A percentile compares a stretch with the other conserved stretches of the same genome.
Conservation (phyloP, 2,113 vertebrate genomes). For the Entelurus aequoreus region DNA sequence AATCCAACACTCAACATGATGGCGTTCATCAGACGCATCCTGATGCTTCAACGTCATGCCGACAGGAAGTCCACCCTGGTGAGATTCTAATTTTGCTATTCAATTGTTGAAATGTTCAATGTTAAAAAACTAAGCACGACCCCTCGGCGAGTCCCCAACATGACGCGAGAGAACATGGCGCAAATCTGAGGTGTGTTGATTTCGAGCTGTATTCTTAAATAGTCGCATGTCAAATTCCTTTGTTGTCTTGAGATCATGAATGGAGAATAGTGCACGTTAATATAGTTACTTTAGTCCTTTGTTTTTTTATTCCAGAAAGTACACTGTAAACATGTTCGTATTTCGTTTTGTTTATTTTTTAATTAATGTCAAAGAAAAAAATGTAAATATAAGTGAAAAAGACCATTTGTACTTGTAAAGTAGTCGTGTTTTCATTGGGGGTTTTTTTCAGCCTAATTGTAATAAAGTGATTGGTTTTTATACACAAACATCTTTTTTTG, state of each 20-base stretch:
- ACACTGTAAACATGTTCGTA: slow-evolving; percentile 74
- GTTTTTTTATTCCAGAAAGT: slow-evolving; percentile 58
- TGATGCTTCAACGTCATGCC: not conserved
- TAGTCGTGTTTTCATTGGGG: slow-evolving; percentile 79
- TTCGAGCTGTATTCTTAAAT: slow-evolving; percentile 58
- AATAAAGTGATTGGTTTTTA: slow-evolving; percentile 92
- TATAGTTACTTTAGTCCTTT: slow-evolving; percentile 44
- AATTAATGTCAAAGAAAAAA: slow-evolving; percentile 63
- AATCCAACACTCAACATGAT: slow-evolving; percentile 1
- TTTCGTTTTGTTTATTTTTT: slow-evolving; percentile 69
- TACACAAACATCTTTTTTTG: slow-evolving; percentile 57
- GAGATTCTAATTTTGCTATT: slow-evolving; percentile 16
- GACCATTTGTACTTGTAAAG: slow-evolving; percentile 86
- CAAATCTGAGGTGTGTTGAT: slow-evolving; percentile 27
- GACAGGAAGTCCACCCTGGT: not conserved
- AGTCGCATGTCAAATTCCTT: slow-evolving; percentile 59
- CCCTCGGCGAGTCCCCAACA: not conserved
- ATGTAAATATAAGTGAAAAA: slow-evolving; percentile 79
- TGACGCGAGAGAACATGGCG: not conserved
- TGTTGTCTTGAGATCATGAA: slow-evolving; percentile 61
- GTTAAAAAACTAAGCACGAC: slow-evolving; percentile 15
- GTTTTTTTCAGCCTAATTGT: slow-evolving; percentile 77
- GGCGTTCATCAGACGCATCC: slow-evolving; percentile 4
- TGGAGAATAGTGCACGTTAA: slow-evolving; percentile 61
- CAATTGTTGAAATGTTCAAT: slow-evolving; percentile 22